Evolutionary conservation across 2,888 invertebrate genomes (phyloP).

Genomic region (Melitaea athalia): DNA sequence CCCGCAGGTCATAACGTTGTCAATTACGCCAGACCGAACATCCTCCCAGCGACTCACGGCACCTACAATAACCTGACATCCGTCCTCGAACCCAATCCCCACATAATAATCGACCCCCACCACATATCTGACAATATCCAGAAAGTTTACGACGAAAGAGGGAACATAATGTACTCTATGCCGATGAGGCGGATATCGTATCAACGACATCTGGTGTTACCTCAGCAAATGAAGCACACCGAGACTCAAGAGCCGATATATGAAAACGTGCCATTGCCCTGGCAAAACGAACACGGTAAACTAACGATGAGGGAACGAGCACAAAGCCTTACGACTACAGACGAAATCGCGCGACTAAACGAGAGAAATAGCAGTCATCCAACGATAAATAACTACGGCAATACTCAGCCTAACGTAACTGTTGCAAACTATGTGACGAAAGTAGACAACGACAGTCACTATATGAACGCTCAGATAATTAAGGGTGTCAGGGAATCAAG

Average conservation of each 20-base stretch:
- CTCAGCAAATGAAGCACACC: conserved; percentile 56
- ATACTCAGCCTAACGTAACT: conserved; percentile 47
- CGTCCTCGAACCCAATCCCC: conserved; percentile 76
- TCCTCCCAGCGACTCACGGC: conserved; percentile 83
- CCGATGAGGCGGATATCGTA: conserved; percentile 76
- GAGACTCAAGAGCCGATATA: conserved; percentile 88
- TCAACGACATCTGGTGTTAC: conserved; percentile 76
- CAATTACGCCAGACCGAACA: conserved; percentile 57
- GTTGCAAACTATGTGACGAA: conserved; percentile 51
- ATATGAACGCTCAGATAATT: conserved; percentile 75
- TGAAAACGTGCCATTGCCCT: conserved; percentile 89
- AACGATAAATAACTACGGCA: conserved; percentile 56
- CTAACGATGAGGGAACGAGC: conserved; percentile 76
- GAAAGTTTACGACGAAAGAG: conserved; percentile 84
- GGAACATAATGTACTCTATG: conserved; percentile 85
- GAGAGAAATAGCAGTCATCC: conserved; percentile 70
- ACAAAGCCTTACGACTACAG: conserved; percentile 87
- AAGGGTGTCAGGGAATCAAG: conserved; percentile 70
- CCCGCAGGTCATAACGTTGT: conserved; percentile 57
- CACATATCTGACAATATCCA: conserved; percentile 83
- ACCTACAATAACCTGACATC: conserved; percentile 88
- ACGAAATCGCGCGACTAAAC: conserved; percentile 80
- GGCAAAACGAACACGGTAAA: conserved; percentile 71
- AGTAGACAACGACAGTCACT: conserved; percentile 63
- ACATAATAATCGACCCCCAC: conserved; percentile 82